phyloP scores from a whole-genome alignment of 1,140 invertebrate genomes.

The Leucophenga varia region DNA sequence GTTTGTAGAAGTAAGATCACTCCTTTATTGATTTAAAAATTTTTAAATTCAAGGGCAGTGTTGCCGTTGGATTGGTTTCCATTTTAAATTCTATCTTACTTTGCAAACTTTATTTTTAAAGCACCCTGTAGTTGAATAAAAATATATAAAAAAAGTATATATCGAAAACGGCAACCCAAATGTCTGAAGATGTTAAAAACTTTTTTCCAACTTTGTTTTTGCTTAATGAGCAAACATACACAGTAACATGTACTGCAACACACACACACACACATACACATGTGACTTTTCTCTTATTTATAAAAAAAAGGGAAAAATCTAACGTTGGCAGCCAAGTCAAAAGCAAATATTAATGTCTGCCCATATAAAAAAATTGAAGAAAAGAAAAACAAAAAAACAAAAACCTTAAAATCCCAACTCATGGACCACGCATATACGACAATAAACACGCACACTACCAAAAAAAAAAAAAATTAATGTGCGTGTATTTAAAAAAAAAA shows the following conservation, averaged over 20 bases:
- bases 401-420: too few relatives aligned
- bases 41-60: too few relatives aligned
- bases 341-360: conserved; percentile 51
- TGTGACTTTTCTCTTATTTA: not conserved
- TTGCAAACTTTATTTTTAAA: not conserved
- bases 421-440: conserved; percentile 12
- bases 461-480: conserved; percentile 19
- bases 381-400: too few relatives aligned
- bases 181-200: conserved; percentile 45
- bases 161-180: conserved; percentile 38
- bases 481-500: conserved; percentile 31
- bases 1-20: too few relatives aligned
- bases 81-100: too few relatives aligned
- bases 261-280: conserved; percentile 13
- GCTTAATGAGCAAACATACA: conserved; percentile 52
- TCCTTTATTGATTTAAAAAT: too few relatives aligned
- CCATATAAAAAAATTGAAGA: conserved; percentile 1
- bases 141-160: not conserved
- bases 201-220: conserved; percentile 49
- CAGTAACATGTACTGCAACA: conserved; percentile 23
- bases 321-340: conserved; percentile 28
- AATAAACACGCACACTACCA: conserved; percentile 11
- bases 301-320: conserved; percentile 24
- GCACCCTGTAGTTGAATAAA: conserved; percentile 31
- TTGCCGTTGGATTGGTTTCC: too few relatives aligned